A percentile compares a stretch with the other conserved stretches of the same genome.
These are phyloP conservation scores for Psophia crepitans DNA, from an alignment of 2,113 vertebrate species.

Conservation along the genomic window DNA sequence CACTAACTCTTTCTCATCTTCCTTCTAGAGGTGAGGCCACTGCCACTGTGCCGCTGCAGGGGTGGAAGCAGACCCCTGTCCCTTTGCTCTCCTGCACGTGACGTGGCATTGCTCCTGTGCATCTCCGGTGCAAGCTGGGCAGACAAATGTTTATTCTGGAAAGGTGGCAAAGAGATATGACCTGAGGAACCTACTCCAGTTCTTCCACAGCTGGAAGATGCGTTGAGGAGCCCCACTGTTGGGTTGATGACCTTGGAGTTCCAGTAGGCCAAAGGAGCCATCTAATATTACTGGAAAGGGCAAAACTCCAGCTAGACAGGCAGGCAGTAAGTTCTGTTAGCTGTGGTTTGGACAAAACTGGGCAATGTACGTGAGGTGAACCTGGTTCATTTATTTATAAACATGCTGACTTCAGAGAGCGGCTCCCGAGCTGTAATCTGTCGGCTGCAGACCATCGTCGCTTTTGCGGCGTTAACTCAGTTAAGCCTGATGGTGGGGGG, in stretches of 20 bases:
- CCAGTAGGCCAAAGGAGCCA: background rate
- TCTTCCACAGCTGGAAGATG: background rate
- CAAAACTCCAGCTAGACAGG: background rate
- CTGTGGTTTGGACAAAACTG: background rate
- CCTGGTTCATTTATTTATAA: background rate
- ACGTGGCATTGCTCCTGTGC: background rate
- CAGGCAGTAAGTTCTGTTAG: background rate
- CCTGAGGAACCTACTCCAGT: background rate
- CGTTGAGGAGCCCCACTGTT: no score
- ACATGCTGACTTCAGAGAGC: background rate
- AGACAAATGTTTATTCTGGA: background rate
- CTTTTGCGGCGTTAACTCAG: background rate
- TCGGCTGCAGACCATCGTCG: background rate
- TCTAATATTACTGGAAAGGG: background rate
- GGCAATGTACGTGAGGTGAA: background rate
- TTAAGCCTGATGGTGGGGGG: background rate
- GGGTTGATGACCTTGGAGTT: background rate
- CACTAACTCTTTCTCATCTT: background rate
- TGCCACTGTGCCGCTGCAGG: background rate
- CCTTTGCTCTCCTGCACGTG: background rate
- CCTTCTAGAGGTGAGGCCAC: background rate
- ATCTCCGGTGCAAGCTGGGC: background rate
- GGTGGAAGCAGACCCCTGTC: background rate
- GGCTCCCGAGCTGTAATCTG: background rate
- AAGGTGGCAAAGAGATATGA: background rate